Evolutionary conservation across 2,797 vertebrate genomes (phyloP).

Genomic region (Parotocinclus haroldoi): DNA sequence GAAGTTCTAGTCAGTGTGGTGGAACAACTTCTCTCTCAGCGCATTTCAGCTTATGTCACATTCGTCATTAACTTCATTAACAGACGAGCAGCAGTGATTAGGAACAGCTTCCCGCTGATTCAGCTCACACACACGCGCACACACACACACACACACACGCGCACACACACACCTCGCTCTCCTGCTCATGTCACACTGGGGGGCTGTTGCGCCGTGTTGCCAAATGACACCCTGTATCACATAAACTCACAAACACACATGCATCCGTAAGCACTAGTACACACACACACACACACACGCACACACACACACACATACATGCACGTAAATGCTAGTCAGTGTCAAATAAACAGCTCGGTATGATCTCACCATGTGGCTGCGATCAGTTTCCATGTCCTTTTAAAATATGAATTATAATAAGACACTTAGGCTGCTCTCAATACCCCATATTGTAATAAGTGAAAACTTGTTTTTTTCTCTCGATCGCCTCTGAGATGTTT

Average conservation of each 20-base stretch:
- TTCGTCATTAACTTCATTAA: constrained; percentile 87
- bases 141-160: background rate
- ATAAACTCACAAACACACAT: constrained; percentile 34
- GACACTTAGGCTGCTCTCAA: no score
- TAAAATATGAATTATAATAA: no score
- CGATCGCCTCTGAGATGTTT: no score
- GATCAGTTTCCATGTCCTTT: background rate
- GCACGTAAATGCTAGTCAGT: constrained; percentile 4
- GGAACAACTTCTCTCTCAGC: constrained; percentile 83
- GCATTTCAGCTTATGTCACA: constrained; percentile 77
- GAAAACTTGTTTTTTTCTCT: no score
- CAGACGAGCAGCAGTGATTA: constrained; percentile 83
- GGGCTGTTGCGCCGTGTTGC: constrained; percentile 56
- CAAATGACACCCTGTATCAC: constrained; percentile 51
- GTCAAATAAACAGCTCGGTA: constrained; percentile 1
- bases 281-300: constrained; percentile 23
- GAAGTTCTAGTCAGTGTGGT: constrained; percentile 74
- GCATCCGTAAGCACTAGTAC: constrained; percentile 21
- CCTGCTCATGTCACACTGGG: constrained; percentile 55
- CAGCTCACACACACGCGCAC: constrained; percentile 62
- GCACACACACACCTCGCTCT: background rate
- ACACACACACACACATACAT: constrained; percentile 19
- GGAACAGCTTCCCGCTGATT: constrained; percentile 78
- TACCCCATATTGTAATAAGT: no score
- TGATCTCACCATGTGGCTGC: background rate